Conservation (phyloP, 2,797 vertebrate genomes). For the Leptatherina wallacei region DNA sequence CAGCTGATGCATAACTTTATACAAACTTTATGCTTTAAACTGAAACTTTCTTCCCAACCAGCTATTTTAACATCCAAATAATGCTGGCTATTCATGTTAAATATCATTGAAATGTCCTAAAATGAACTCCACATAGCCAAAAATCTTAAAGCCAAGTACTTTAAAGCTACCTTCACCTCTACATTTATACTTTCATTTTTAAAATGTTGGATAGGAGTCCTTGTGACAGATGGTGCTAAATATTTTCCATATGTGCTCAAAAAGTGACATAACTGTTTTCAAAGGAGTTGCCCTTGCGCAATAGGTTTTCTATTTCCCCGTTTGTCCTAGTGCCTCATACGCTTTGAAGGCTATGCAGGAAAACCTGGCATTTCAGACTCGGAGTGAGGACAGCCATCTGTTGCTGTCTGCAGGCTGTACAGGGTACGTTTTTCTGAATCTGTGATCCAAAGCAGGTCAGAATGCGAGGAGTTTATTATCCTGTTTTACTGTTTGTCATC, state of each 20-base stretch:
- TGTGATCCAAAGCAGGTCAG: slow-evolving; percentile 31
- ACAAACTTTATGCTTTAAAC: not conserved
- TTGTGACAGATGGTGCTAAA: slow-evolving; percentile 78
- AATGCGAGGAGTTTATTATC: slow-evolving; percentile 66
- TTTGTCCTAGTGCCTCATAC: slow-evolving; percentile 30
- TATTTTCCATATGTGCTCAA: slow-evolving; percentile 83
- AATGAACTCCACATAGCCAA: not conserved
- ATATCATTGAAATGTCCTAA: slow-evolving; percentile 2
- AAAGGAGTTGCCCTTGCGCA: slow-evolving; percentile 68
- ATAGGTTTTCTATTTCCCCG: slow-evolving; percentile 40
- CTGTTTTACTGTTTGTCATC: slow-evolving; percentile 62
- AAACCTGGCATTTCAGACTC: slow-evolving; percentile 24
- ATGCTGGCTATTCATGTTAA: not conserved
- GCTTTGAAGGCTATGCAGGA: slow-evolving; percentile 35
- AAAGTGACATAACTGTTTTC: slow-evolving; percentile 61
- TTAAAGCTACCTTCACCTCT: slow-evolving; percentile 10
- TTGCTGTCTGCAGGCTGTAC: slow-evolving; percentile 20
- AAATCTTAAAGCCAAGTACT: slow-evolving; percentile 7
- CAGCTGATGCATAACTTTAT: slow-evolving; percentile 4
- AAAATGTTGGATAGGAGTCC: slow-evolving; percentile 51
- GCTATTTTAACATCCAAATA: not conserved
- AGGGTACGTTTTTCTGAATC: not conserved
- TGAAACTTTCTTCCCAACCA: not conserved
- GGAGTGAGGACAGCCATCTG: slow-evolving; percentile 15
- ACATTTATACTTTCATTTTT: slow-evolving; percentile 31